A percentile compares a stretch with the other conserved stretches of the same genome.
Evolutionary conservation across 2,113 vertebrate species (phyloP).

Genomic region (Heteronetta atricapilla): DNA sequence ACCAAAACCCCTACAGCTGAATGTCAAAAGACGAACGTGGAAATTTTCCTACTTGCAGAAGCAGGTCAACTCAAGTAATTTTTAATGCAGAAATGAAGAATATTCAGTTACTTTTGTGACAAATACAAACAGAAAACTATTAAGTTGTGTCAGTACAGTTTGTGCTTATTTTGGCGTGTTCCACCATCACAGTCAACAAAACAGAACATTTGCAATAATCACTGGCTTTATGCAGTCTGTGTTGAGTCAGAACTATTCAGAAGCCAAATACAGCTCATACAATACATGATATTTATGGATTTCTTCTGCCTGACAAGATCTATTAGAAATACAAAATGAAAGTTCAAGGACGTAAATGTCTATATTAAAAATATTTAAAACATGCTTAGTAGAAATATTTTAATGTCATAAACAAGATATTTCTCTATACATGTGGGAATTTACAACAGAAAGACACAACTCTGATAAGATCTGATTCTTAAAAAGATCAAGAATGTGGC

Average conservation of each 20-base stretch:
- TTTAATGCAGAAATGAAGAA: slow-evolving; percentile 11
- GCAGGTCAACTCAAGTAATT: not conserved
- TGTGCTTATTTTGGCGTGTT: slow-evolving; percentile 35
- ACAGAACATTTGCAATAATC: slow-evolving; percentile 52
- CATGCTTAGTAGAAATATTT: slow-evolving; percentile 28
- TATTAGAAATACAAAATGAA: slow-evolving; percentile 30
- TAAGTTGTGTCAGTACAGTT: slow-evolving; percentile 6
- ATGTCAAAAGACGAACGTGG: not conserved
- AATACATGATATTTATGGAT: slow-evolving; percentile 26
- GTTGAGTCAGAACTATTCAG: slow-evolving; percentile 64
- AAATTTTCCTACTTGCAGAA: slow-evolving; percentile 37
- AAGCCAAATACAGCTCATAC: slow-evolving; percentile 24
- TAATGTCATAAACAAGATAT: not conserved
- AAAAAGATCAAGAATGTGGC: slow-evolving; percentile 50
- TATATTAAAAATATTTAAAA: not conserved
- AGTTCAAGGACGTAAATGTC: not conserved
- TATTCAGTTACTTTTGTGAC: slow-evolving; percentile 28
- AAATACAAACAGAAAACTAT: slow-evolving; percentile 59
- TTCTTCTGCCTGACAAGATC: slow-evolving; percentile 42
- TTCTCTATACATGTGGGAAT: not conserved
- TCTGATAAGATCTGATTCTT: slow-evolving; percentile 47
- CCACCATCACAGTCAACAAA: slow-evolving; percentile 24
- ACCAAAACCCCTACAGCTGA: not conserved
- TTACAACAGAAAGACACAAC: not conserved
- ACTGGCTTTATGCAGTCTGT: not conserved